Evolutionary conservation across 2,888 invertebrate species (phyloP).

Genomic region (Busseola fusca): DNA sequence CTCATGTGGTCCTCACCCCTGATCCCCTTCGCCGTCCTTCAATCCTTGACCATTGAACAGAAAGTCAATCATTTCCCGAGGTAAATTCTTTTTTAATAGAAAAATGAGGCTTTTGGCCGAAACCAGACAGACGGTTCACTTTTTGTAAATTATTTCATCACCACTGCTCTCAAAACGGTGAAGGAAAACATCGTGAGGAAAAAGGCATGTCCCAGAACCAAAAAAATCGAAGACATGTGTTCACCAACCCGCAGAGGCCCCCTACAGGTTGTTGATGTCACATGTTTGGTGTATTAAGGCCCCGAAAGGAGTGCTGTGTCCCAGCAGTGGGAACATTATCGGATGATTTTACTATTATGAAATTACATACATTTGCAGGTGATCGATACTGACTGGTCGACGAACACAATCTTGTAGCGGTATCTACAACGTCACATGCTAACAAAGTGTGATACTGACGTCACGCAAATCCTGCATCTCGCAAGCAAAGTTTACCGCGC

Average conservation of each 20-base stretch:
- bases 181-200: too few species aligned
- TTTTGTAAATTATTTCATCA: background rate
- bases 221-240: background rate
- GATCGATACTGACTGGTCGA: background rate
- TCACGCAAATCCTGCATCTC: too few species aligned
- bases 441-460: too few species aligned
- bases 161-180: background rate
- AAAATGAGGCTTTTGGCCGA: background rate
- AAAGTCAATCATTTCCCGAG: slow-evolving; percentile 70
- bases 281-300: too few species aligned
- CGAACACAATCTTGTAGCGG: background rate
- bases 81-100: slow-evolving; percentile 46
- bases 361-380: background rate
- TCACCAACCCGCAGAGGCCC: too few species aligned
- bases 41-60: slow-evolving; percentile 55
- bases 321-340: background rate
- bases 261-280: too few species aligned
- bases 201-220: background rate
- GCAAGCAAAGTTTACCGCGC: too few species aligned
- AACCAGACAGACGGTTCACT: background rate
- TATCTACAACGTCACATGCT: too few species aligned
- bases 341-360: background rate
- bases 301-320: background rate
- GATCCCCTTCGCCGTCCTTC: slow-evolving; percentile 58
- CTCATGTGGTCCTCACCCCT: slow-evolving; percentile 64